These are phyloP conservation scores for Synchiropus splendidus DNA, from an alignment of 2,113 vertebrate species.

Conservation along the genomic window DNA sequence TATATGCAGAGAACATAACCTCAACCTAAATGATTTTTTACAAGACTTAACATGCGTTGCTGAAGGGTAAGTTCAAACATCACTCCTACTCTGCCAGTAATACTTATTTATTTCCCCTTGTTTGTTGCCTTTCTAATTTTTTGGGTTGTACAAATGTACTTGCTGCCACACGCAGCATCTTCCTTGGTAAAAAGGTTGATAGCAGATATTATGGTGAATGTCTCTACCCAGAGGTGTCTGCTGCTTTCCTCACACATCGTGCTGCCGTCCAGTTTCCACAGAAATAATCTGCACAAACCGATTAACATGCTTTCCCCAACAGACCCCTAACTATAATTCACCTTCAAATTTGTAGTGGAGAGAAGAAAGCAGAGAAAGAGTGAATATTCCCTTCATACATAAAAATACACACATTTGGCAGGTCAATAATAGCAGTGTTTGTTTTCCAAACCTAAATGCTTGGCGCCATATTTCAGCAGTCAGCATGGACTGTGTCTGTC, in stretches of 20 bases:
- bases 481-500: constrained; percentile 28
- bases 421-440: constrained; percentile 44
- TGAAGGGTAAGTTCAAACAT: too few species aligned
- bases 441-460: constrained; percentile 44
- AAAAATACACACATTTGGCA: constrained; percentile 54
- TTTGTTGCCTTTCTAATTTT: too few species aligned
- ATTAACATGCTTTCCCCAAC: constrained; percentile 51
- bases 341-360: constrained; percentile 45
- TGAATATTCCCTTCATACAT: constrained; percentile 42
- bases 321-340: constrained; percentile 48
- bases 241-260: too few species aligned
- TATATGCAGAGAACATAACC: too few species aligned
- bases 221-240: constrained; percentile 14
- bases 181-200: too few species aligned
- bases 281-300: constrained; percentile 45
- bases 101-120: too few species aligned
- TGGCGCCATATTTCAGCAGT: constrained; percentile 30
- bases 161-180: too few species aligned
- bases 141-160: too few species aligned
- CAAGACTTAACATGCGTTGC: too few species aligned
- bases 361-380: constrained; percentile 59
- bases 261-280: constrained; percentile 27
- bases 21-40: too few species aligned
- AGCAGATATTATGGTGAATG: constrained; percentile 25
- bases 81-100: too few species aligned